Evolutionary conservation across 2,888 invertebrate genomes (phyloP).

Genomic region (Volucella zonaria): DNA sequence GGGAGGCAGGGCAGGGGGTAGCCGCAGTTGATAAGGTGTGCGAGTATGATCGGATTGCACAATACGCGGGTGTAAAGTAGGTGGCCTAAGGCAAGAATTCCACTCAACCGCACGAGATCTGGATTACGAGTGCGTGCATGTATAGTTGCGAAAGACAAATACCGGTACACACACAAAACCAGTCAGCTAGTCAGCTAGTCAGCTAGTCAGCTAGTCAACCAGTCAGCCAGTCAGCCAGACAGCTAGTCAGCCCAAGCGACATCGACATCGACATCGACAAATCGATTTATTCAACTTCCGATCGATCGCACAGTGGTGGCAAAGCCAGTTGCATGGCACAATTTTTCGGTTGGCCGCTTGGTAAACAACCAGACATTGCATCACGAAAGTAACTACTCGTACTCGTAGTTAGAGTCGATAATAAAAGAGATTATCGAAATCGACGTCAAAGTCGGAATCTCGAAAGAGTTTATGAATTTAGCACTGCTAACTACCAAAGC

Average conservation of each 20-base stretch:
- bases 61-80: slow-evolving; percentile 44
- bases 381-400: slow-evolving; percentile 29
- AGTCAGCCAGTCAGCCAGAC: too few species aligned
- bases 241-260: not conserved
- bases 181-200: not conserved
- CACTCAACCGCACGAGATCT: slow-evolving; percentile 16
- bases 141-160: slow-evolving; percentile 50
- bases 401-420: slow-evolving; percentile 33
- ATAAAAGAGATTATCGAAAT: slow-evolving; percentile 48
- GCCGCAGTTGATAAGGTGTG: slow-evolving; percentile 45
- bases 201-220: too few species aligned
- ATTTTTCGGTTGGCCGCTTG: slow-evolving; percentile 1
- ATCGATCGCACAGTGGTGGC: slow-evolving; percentile 6
- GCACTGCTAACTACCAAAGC: slow-evolving; percentile 35
- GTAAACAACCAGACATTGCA: slow-evolving; percentile 50
- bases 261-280: slow-evolving; percentile 26
- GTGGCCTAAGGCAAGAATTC: slow-evolving; percentile 37
- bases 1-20: not conserved
- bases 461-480: slow-evolving; percentile 57
- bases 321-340: not conserved
- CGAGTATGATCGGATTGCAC: slow-evolving; percentile 48
- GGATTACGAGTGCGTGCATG: slow-evolving; percentile 25
- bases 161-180: not conserved
- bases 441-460: not conserved
- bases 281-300: slow-evolving; percentile 59